Base-by-base conservation (phyloP, 2,797 vertebrate species). In the Anabacerthia variegaticeps region DNA sequence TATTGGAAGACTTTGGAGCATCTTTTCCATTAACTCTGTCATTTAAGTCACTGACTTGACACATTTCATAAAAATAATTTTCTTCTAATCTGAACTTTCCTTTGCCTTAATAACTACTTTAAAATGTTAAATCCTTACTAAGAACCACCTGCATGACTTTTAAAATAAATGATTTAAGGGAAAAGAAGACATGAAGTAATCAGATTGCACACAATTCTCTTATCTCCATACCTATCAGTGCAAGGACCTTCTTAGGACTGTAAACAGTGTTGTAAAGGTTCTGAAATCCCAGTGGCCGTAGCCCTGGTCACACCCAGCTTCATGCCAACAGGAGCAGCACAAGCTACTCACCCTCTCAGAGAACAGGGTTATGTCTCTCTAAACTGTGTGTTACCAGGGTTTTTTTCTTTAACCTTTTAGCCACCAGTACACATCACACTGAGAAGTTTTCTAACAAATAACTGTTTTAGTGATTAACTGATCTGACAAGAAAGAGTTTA, bases 251-350 rank as follows among this genome's bases (percentile, higher is more conserved):
- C 66, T 83, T 44, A 81, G 49, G 22, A 58, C 22, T 67, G 37
- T 46, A 85, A 95, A 95, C 37, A 76, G 61, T 32, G 51, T 32
- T 75, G 44, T 91, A 93, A 95, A 89, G 17, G 72, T 85, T 88
- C 55, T 86, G 88, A 84, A 78, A 75, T 51, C 51, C 34, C 67
- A 30, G 30, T 43, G 46, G 37, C 43, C n/a, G 46, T 1, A 82
- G 43, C 21, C 46, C 51, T 55, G n/a, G 22, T 65, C 62, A 85
- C 44, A 63, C 46, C 37, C 41, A 80, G 6, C 56, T 7, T 23
- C 39, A n/a, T 7, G 30, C 32, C 23, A 63, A 59, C 23, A 59
- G 30, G 11, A 89, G 46, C 36, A 82, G 71, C 28, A 18, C 5
- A 76, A 79, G 51, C 28, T 54, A 9, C 43, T 81, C 17, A 14